phyloP scores from a whole-genome alignment of 2,113 vertebrate genomes.

The Thamnaconus septentrionalis region DNA sequence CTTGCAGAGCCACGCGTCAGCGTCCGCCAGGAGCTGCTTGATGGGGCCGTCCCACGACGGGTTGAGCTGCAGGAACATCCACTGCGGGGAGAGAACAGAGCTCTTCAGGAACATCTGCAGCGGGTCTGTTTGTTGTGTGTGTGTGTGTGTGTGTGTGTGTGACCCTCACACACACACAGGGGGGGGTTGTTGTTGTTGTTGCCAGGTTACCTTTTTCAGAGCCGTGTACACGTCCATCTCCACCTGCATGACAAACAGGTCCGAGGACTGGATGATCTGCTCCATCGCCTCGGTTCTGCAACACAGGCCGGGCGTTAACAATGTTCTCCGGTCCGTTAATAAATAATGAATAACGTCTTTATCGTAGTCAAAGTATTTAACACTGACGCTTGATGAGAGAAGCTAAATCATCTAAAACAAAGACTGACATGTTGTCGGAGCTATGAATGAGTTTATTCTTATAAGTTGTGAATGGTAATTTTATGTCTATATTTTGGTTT shows the following conservation, averaged over 20 bases:
- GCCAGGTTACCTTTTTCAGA: constrained; percentile 88
- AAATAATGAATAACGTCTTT: neutral
- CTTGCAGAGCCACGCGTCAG: constrained; percentile 93
- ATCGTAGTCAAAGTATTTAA: neutral
- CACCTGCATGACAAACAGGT: constrained; percentile 98
- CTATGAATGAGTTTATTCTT: too few relatives aligned
- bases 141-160: too few relatives aligned
- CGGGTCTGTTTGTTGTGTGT: too few relatives aligned
- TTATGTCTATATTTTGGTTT: too few relatives aligned
- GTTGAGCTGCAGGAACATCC: constrained; percentile 97
- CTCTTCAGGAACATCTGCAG: too few relatives aligned
- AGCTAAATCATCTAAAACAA: neutral
- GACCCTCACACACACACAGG: too few relatives aligned
- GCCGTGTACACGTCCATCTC: constrained; percentile 98
- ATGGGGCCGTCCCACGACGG: constrained; percentile 91
- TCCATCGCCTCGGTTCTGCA: constrained; percentile 88
- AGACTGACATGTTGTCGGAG: too few relatives aligned
- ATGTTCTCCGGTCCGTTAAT: too few relatives aligned
- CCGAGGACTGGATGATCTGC: constrained; percentile 91
- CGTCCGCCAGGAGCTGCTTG: constrained; percentile 89
- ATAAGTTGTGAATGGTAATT: too few relatives aligned
- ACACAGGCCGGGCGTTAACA: constrained; percentile 1
- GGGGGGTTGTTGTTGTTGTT: neutral
- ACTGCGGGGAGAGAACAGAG: constrained; percentile 71
- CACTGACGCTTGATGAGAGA: neutral